Conservation (phyloP, 2,888 invertebrate genomes). For the Epistrophella euchroma region DNA sequence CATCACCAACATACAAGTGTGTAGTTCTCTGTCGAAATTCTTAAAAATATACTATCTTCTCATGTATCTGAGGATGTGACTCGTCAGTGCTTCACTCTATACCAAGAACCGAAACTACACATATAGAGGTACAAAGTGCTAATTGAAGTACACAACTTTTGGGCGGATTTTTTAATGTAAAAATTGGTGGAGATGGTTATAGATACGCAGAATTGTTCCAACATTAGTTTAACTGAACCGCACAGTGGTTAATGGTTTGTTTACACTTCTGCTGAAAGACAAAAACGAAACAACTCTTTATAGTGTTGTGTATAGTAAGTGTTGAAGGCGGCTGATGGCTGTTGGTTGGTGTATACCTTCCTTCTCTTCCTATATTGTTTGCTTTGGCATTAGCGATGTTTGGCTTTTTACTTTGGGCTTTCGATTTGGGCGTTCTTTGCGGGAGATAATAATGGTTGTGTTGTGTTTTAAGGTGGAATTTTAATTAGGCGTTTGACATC, state of each 20-base stretch:
- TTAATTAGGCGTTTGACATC: slow-evolving; percentile 51
- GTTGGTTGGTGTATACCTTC: background rate
- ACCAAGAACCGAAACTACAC: background rate
- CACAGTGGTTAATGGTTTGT: slow-evolving; percentile 61
- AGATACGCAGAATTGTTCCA: slow-evolving; percentile 41
- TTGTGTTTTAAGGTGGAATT: slow-evolving; percentile 42
- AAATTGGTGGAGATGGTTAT: slow-evolving; percentile 35
- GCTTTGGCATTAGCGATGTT: slow-evolving; percentile 68
- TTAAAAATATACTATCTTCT: slow-evolving; percentile 19
- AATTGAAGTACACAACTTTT: slow-evolving; percentile 59
- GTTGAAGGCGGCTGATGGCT: background rate
- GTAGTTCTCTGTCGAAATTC: slow-evolving; percentile 40
- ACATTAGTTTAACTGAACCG: slow-evolving; percentile 57
- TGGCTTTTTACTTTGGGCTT: slow-evolving; percentile 62
- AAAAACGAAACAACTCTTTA: slow-evolving; percentile 10
- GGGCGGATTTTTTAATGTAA: slow-evolving; percentile 53
- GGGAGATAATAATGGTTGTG: slow-evolving; percentile 20
- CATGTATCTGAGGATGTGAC: slow-evolving; percentile 12
- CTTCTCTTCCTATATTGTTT: slow-evolving; percentile 40
- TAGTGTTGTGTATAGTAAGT: background rate
- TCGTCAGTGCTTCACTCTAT: background rate
- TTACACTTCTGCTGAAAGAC: slow-evolving; percentile 20
- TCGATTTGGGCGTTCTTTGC: slow-evolving; percentile 19
- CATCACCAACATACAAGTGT: background rate
- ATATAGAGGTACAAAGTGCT: slow-evolving; percentile 51